A percentile compares a stretch with the other conserved stretches of the same genome.
Conservation (phyloP, 2,888 invertebrate species). For the Callyntrura guangdongensis region DNA sequence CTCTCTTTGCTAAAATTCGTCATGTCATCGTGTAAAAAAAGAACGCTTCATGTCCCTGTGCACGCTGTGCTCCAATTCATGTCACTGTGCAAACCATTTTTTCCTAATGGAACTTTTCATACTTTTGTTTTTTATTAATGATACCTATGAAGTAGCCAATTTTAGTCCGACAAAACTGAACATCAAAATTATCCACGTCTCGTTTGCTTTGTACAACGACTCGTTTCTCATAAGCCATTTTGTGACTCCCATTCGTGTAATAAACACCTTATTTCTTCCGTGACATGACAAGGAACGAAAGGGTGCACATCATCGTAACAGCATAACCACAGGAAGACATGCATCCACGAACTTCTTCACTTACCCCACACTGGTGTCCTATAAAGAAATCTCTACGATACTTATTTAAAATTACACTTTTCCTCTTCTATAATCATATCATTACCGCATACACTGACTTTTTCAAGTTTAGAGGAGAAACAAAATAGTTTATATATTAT, state of each 20-base stretch:
- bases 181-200: conserved; percentile 24
- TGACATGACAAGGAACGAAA: conserved; percentile 67
- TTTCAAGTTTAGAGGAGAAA: neutral
- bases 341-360: conserved; percentile 36
- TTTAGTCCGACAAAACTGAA: neutral
- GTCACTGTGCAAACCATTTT: neutral
- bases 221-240: neutral
- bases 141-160: neutral
- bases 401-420: neutral
- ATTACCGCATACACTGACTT: neutral
- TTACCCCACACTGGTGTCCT: conserved; percentile 6
- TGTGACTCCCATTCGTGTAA: conserved; percentile 8
- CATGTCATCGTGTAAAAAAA: neutral
- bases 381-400: conserved; percentile 32
- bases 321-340: conserved; percentile 72
- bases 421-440: neutral
- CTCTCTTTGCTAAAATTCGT: neutral
- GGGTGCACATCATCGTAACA: conserved; percentile 39
- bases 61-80: neutral
- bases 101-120: neutral
- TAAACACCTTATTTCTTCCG: conserved; percentile 67
- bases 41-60: neutral
- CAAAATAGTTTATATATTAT: neutral
- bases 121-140: conserved; percentile 16
- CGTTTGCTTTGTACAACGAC: neutral